Conservation (phyloP, 2,888 invertebrate species). For the Amphipoea oculea region DNA sequence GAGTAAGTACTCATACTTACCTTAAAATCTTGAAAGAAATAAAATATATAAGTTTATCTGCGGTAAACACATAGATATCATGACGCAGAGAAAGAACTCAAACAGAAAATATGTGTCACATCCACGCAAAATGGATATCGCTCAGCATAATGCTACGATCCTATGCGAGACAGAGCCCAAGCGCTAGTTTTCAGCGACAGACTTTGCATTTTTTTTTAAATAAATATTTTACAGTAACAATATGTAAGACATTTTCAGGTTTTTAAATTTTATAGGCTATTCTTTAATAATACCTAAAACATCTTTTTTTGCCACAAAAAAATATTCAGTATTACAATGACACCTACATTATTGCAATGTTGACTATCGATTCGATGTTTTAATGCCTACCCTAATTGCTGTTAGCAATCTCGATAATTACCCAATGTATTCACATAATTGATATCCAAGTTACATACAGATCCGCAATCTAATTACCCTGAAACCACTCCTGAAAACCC, state of each 20-base stretch:
- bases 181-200: not conserved
- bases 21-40: not conserved
- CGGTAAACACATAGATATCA: not conserved
- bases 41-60: too few relatives aligned
- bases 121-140: not conserved
- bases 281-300: not conserved
- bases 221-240: not conserved
- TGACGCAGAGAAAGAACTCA: not conserved
- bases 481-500: constrained; percentile 50
- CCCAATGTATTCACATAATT: not conserved
- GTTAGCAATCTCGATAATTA: constrained; percentile 8
- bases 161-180: not conserved
- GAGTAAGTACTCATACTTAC: too few relatives aligned
- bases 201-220: not conserved
- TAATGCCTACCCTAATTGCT: not conserved
- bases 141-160: not conserved
- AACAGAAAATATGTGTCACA: not conserved
- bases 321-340: not conserved
- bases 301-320: not conserved
- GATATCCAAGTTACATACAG: not conserved
- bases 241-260: not conserved
- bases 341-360: not conserved
- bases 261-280: not conserved
- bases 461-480: constrained; percentile 41
- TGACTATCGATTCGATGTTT: not conserved